Conservation (phyloP, 2,113 vertebrate species). For the Paramormyrops kingsleyae region DNA sequence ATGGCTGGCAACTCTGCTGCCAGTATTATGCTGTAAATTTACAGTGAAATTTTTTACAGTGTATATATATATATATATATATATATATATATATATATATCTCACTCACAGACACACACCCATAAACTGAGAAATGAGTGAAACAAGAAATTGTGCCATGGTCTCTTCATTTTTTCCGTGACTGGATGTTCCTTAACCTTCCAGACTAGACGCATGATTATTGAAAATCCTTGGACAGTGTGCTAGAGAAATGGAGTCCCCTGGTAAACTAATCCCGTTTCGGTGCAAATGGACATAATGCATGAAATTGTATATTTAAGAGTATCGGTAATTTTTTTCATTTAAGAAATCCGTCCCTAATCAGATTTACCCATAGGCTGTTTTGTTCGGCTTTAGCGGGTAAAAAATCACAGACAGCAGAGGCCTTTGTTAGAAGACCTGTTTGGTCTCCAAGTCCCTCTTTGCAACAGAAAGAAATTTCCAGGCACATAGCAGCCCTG, state of each 20-base stretch:
- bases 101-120: no score
- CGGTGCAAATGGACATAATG: not conserved
- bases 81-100: no score
- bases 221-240: not conserved
- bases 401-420: not conserved
- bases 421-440: not conserved
- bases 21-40: no score
- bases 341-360: not conserved
- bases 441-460: not conserved
- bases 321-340: not conserved
- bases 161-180: no score
- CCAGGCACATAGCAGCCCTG: not conserved
- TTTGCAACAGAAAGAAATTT: not conserved
- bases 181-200: not conserved
- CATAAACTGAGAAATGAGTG: no score
- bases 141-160: no score
- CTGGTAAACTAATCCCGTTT: not conserved
- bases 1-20: no score
- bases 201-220: not conserved
- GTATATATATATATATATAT: no score
- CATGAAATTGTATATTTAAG: not conserved
- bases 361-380: not conserved
- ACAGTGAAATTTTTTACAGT: no score
- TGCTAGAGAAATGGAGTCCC: not conserved
- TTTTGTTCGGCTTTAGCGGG: not conserved